A percentile compares a stretch with the other conserved stretches of the same genome.
Evolutionary conservation across 2,113 vertebrate genomes (phyloP).

Genomic region (Empidonax traillii): DNA sequence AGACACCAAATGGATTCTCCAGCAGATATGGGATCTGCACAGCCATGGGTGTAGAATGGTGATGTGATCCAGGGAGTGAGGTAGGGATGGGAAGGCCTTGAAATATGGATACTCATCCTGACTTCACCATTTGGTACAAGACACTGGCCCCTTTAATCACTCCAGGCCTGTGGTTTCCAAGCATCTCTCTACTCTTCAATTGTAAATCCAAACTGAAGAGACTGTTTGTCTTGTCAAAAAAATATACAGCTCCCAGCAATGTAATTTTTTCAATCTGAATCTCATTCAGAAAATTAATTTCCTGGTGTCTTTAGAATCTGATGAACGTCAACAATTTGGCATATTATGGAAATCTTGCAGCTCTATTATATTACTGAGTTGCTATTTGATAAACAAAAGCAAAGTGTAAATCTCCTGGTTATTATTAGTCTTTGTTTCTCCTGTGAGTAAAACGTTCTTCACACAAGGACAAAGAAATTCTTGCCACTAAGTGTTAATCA

Average conservation of each 20-base stretch:
- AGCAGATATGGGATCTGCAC: background rate
- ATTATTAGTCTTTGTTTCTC: background rate
- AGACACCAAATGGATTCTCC: background rate
- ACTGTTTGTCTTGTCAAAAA: background rate
- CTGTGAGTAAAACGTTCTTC: background rate
- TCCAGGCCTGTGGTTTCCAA: background rate
- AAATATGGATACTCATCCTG: background rate
- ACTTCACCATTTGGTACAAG: background rate
- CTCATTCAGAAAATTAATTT: background rate
- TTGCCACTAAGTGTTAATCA: background rate
- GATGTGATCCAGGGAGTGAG: background rate
- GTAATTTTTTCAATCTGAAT: accelerated
- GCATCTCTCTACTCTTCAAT: background rate
- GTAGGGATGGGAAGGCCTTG: background rate
- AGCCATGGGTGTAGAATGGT: background rate
- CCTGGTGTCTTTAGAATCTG: background rate
- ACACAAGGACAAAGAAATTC: background rate
- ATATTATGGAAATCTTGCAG: background rate
- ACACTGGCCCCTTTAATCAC: background rate
- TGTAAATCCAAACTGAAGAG: background rate
- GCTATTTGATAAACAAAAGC: constrained; percentile 1
- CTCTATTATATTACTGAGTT: background rate
- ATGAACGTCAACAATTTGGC: background rate
- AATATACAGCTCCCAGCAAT: background rate
- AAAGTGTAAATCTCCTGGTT: background rate